Base-by-base conservation (phyloP, 2,888 invertebrate genomes). In the Pheosia tremula region DNA sequence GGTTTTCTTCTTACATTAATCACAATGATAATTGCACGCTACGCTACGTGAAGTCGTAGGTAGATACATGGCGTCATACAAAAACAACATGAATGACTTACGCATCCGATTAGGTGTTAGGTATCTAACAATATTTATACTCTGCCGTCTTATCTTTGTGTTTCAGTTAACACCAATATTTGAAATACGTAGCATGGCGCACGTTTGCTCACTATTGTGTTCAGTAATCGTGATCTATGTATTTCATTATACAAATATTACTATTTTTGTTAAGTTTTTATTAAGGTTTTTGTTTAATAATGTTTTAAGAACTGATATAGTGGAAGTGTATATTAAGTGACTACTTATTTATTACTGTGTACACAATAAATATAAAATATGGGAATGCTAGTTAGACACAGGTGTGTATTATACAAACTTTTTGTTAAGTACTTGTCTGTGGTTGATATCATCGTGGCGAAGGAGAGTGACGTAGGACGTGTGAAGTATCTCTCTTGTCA, bases 71-170 rank as follows among this genome's bases (percentile, higher is more conserved):
- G 66, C 74, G 76, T 75, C 76, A 72, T 55, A 55, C 39, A 56
- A 56, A 45, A 56, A 45, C 45, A 56, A 56, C 71, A 64, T 69
- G 63, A 63, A 76, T 72, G 74, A 76, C 74, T 71, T 66, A 59
- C 61, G 56, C 69, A 63, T 62, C 65, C 64, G 78, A 80, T 82
- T 81, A 78, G 63, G 63, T 67, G 72, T 64, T 69, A 65, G 72
- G 71, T 75, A 74, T 71, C 73, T 74, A 69, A 74, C 64, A 65
- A 79, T 84, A 84, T 83, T 82, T 79, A 82, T 84, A 81, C 75
- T 57, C 73, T 57, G 72, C 69, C 70, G 74, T 61, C 69, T 74
- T 81, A 85, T 83, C 80, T 67, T 72, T 74, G 61, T 70, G 75
- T 78, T 78, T 82, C 81, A 84, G 77, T 85, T 71, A 74, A 65